Evolutionary conservation across 2,888 invertebrate genomes (phyloP).

Genomic region (Chironomus riparius): DNA sequence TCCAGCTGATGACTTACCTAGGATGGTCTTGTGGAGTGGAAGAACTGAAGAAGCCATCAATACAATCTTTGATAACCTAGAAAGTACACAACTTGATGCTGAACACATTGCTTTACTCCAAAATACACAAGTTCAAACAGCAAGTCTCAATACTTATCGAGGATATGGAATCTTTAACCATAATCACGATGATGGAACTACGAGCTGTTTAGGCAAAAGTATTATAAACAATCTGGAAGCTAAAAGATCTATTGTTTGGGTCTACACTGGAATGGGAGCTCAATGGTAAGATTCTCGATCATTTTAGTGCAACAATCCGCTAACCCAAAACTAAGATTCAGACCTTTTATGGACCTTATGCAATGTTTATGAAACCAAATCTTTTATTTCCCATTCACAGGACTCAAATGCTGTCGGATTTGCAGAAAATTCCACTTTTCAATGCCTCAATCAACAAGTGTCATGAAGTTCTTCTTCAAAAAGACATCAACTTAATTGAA

Average conservation of each 20-base stretch:
- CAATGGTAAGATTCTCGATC: not conserved
- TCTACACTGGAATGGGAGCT: slow-evolving; percentile 91
- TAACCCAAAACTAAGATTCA: no score
- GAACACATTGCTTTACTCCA: slow-evolving; percentile 49
- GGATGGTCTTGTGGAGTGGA: slow-evolving; percentile 60
- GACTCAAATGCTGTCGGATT: slow-evolving; percentile 46
- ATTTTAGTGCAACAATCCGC: no score
- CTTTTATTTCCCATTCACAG: no score
- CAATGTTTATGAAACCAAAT: no score
- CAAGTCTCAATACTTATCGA: slow-evolving; percentile 34
- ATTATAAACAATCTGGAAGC: slow-evolving; percentile 53
- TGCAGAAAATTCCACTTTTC: slow-evolving; percentile 62
- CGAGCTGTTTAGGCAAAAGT: slow-evolving; percentile 42
- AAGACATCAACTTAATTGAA: slow-evolving; percentile 50
- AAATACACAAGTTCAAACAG: not conserved
- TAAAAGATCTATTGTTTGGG: slow-evolving; percentile 70
- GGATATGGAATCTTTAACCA: slow-evolving; percentile 50
- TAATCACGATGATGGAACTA: slow-evolving; percentile 26
- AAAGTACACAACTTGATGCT: slow-evolving; percentile 47
- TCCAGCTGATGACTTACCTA: slow-evolving; percentile 52
- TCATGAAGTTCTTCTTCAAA: slow-evolving; percentile 46
- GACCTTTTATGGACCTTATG: no score
- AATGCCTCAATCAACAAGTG: slow-evolving; percentile 53
- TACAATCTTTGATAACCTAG: slow-evolving; percentile 50
- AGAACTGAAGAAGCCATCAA: slow-evolving; percentile 63